These are phyloP conservation scores for Rutilus rutilus DNA, from an alignment of 2,113 vertebrate species.

Conservation along the genomic window DNA sequence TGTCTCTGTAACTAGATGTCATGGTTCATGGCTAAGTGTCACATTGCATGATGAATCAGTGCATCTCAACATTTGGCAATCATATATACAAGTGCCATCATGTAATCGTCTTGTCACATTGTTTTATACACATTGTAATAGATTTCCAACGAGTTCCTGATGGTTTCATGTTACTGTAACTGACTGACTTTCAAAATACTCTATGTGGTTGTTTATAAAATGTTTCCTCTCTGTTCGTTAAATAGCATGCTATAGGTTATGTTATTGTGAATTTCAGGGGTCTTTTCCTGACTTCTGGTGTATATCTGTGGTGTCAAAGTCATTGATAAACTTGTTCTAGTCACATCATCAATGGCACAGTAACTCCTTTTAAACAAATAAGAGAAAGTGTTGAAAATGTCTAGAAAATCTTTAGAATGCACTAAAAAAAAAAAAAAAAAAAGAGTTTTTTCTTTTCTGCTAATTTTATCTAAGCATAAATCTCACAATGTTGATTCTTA, in stretches of 20 bases:
- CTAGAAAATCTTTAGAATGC: neutral
- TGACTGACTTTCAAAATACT: neutral
- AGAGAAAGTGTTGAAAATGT: neutral
- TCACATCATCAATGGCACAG: constrained; percentile 61
- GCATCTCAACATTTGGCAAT: constrained; percentile 33
- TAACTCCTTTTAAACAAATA: constrained; percentile 61
- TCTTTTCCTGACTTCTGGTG: constrained; percentile 48
- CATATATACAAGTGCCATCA: neutral
- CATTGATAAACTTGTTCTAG: constrained; percentile 57
- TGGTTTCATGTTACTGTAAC: neutral
- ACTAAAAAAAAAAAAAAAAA: neutral
- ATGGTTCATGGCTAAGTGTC: constrained; percentile 48
- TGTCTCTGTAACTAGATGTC: constrained; percentile 32
- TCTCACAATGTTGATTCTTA: no score
- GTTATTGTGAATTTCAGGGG: constrained; percentile 10
- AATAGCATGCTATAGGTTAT: constrained; percentile 45
- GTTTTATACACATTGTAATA: constrained; percentile 13
- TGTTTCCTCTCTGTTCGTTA: constrained; percentile 14
- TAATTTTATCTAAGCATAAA: no score
- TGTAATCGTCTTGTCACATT: constrained; percentile 7
- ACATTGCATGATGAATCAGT: constrained; percentile 56
- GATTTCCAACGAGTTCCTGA: constrained; percentile 9
- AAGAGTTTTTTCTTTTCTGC: no score
- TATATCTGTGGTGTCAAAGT: constrained; percentile 49
- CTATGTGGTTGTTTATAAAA: constrained; percentile 11